Conservation (phyloP, 2,888 invertebrate genomes). For the Meloe dianella region DNA sequence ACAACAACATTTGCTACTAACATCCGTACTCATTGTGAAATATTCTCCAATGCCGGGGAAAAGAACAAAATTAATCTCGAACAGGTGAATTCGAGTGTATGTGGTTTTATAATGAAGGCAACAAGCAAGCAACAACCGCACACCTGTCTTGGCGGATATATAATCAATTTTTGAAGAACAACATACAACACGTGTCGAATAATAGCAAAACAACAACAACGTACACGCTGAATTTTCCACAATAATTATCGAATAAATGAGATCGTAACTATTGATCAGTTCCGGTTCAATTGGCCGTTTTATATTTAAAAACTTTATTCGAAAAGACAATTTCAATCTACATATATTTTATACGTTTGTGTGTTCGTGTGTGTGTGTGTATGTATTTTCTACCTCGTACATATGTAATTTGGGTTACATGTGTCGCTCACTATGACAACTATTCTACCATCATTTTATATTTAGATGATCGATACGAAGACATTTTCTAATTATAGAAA, state of each 20-base stretch:
- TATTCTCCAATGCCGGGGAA: not conserved
- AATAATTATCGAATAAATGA: not conserved
- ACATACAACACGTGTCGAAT: not conserved
- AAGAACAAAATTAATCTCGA: not conserved
- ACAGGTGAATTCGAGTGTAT: not conserved
- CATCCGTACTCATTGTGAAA: not conserved
- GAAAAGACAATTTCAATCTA: too few relatives aligned
- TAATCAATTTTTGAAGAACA: not conserved
- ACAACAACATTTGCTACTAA: too few relatives aligned
- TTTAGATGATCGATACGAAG: constrained; percentile 8
- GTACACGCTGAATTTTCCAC: too few relatives aligned
- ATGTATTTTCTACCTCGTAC: not conserved
- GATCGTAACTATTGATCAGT: too few relatives aligned
- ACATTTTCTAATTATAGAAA: constrained; percentile 8
- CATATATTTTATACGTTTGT: too few relatives aligned
- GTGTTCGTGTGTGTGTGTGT: not conserved
- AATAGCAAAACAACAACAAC: too few relatives aligned
- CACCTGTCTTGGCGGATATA: constrained; percentile 5
- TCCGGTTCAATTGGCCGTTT: too few relatives aligned
- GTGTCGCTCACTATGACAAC: not conserved
- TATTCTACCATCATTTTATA: constrained; percentile 1
- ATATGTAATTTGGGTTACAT: constrained; percentile 6
- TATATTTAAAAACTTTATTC: too few relatives aligned
- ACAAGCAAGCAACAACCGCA: not conserved
- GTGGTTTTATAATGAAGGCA: not conserved